Evolutionary conservation across 2,113 vertebrate genomes (phyloP).

Genomic region (Galbula dea): DNA sequence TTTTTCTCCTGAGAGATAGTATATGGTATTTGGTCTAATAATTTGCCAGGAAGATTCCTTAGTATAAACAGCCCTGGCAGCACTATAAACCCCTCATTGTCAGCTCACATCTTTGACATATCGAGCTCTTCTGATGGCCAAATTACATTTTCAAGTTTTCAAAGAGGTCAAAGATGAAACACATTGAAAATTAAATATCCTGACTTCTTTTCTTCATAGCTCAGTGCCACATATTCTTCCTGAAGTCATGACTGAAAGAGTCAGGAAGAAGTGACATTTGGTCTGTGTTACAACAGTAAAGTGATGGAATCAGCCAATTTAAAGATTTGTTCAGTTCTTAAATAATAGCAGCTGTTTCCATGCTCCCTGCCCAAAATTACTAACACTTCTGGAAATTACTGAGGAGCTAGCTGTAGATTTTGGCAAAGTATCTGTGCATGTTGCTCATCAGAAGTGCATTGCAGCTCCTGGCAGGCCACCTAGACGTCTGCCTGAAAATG

Average conservation of each 20-base stretch:
- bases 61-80: background rate
- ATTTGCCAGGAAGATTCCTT: background rate
- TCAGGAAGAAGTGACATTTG: background rate
- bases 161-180: background rate
- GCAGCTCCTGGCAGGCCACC: slow-evolving; percentile 26
- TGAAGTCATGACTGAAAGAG: background rate
- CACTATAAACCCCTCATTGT: background rate
- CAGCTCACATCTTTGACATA: background rate
- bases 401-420: background rate
- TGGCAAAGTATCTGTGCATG: background rate
- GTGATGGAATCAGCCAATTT: slow-evolving; percentile 4
- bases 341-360: slow-evolving; percentile 4
- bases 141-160: slow-evolving; percentile 20
- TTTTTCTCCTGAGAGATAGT: background rate
- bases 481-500: slow-evolving; percentile 4
- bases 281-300: background rate
- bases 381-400: slow-evolving; percentile 22
- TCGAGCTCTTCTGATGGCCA: background rate
- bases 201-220: background rate
- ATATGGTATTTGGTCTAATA: background rate
- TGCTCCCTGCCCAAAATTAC: background rate
- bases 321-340: slow-evolving; percentile 32
- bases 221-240: background rate
- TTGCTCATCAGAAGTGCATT: slow-evolving; percentile 7
- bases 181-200: background rate